Conservation (phyloP, 2,888 invertebrate genomes). For the Eristalis tenax region DNA sequence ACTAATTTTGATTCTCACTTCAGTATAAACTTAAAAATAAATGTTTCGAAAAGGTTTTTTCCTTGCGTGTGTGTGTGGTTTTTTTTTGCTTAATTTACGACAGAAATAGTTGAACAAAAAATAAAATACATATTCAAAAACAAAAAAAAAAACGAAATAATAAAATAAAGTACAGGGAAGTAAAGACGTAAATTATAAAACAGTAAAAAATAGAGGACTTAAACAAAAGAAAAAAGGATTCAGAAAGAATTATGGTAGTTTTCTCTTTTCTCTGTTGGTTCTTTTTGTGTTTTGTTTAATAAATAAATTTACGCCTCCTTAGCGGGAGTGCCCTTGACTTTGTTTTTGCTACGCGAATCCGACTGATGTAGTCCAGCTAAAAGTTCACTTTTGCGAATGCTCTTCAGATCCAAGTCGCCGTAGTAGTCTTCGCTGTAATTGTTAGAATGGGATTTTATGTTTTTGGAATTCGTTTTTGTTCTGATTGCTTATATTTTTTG, state of each 20-base stretch:
- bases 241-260: conserved; percentile 44
- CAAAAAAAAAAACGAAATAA: conserved; percentile 30
- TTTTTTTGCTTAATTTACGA: conserved; percentile 61
- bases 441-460: conserved; percentile 72
- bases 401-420: conserved; percentile 96
- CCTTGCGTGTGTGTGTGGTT: conserved; percentile 31
- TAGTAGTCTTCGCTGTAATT: conserved; percentile 97
- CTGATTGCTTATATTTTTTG: conserved; percentile 46
- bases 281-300: conserved; percentile 35
- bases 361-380: conserved; percentile 87
- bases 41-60: conserved; percentile 36
- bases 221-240: conserved; percentile 51
- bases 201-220: conserved; percentile 19
- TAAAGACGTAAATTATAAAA: neutral
- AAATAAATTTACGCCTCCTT: conserved; percentile 79
- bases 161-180: conserved; percentile 7
- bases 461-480: conserved; percentile 57
- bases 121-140: conserved; percentile 31
- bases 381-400: conserved; percentile 96
- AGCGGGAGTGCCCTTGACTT: conserved; percentile 78
- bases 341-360: conserved; percentile 80
- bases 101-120: conserved; percentile 46
- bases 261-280: conserved; percentile 43
- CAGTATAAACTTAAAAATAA: conserved; percentile 58
- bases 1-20: conserved; percentile 21